phyloP scores from a whole-genome alignment of 2,113 vertebrate species.

The Oreochromis niloticus region DNA sequence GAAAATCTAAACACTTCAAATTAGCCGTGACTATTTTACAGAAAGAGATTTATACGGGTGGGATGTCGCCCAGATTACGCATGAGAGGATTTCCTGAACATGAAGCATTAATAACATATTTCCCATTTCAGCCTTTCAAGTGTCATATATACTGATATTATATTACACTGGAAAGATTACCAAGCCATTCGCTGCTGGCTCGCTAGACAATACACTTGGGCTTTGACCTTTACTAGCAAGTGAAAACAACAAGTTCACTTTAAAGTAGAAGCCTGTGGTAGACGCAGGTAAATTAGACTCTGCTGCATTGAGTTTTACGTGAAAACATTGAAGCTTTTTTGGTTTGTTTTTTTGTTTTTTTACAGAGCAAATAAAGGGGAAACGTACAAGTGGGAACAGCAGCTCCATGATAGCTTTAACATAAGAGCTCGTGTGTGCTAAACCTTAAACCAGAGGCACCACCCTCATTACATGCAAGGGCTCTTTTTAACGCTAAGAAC shows the following conservation, averaged over 20 bases:
- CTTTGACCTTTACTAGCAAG: slow-evolving; percentile 37
- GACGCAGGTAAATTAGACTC: background rate
- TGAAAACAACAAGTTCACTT: slow-evolving; percentile 1
- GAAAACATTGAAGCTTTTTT: background rate
- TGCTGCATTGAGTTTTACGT: background rate
- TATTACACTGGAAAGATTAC: background rate
- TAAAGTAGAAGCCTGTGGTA: background rate
- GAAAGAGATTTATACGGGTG: slow-evolving; percentile 14
- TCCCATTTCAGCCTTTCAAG: slow-evolving; percentile 19
- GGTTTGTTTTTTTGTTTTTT: background rate
- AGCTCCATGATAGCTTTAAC: slow-evolving; percentile 20
- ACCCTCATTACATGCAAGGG: slow-evolving; percentile 40
- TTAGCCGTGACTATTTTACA: slow-evolving; percentile 8
- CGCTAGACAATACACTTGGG: slow-evolving; percentile 12
- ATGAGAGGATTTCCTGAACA: slow-evolving; percentile 22
- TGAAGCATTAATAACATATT: slow-evolving; percentile 23
- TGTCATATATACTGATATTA: slow-evolving; percentile 13
- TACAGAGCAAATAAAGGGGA: background rate
- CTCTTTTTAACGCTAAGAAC: slow-evolving; percentile 48
- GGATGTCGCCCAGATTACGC: background rate
- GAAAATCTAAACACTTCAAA: slow-evolving; percentile 15
- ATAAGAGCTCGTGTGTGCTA: slow-evolving; percentile 1
- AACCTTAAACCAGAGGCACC: slow-evolving; percentile 21
- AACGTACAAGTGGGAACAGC: background rate
- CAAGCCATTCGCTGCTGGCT: background rate